Percentiles rank a stretch among this genome's conserved stretches.
Conservation (phyloP, 1,140 invertebrate genomes). For the Kradibia gibbosae region DNA sequence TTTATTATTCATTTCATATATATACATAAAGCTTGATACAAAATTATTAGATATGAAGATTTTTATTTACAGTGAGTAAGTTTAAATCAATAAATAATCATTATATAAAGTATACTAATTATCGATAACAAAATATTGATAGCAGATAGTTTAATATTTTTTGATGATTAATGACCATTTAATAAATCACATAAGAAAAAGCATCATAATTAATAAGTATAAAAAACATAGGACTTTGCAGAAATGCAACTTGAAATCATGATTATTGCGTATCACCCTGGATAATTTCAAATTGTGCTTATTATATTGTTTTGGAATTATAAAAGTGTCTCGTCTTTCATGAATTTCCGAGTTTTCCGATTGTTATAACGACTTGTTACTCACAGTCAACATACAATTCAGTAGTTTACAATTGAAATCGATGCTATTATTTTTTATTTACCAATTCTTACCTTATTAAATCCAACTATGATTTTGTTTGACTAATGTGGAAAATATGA, state of each 20-base stretch:
- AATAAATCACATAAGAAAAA: neutral
- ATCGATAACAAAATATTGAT: no score
- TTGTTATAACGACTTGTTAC: neutral
- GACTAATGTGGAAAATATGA: neutral
- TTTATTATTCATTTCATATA: no score
- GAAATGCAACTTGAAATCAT: neutral
- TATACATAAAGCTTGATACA: no score
- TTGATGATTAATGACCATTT: no score
- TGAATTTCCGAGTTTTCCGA: neutral
- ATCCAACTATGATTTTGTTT: neutral
- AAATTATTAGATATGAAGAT: no score
- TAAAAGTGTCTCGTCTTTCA: neutral
- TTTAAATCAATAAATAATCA: no score
- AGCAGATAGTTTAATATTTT: no score
- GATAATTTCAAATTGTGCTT: slow-evolving; percentile 5
- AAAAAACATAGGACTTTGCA: neutral
- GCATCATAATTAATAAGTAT: neutral
- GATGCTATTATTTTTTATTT: neutral
- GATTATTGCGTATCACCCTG: neutral
- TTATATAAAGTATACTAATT: no score
- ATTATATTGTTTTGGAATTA: neutral
- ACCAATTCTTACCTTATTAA: neutral
- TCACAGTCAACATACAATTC: neutral
- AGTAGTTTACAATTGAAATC: neutral
- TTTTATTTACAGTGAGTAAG: no score